These are phyloP conservation scores for Palythoa grandis DNA, from an alignment of 92 coral and sea anemone genomes.

Conservation along the genomic window DNA sequence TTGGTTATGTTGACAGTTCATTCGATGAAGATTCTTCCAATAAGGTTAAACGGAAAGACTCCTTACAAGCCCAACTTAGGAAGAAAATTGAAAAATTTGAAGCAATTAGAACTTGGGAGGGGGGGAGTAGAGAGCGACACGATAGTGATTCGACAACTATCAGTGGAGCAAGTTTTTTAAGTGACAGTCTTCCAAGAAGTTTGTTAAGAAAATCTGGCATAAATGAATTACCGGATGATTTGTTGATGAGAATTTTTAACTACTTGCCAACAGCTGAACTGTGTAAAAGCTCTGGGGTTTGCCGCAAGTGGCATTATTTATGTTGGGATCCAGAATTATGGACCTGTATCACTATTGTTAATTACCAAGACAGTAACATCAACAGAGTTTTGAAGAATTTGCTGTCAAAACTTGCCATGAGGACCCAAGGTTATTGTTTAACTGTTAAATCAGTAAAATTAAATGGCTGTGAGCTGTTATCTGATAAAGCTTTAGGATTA, in stretches of 20 bases:
- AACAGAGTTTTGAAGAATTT: conserved; percentile 82
- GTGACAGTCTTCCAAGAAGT: conserved; percentile 54
- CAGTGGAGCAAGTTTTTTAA: conserved; percentile 79
- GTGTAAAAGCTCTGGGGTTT: conserved; percentile 89
- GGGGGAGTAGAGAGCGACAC: conserved; percentile 50
- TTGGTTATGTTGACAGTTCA: conserved; percentile 78
- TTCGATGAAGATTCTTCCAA: conserved; percentile 56
- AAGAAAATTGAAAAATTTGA: conserved; percentile 69
- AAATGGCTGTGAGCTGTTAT: conserved; percentile 87
- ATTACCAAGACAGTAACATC: conserved; percentile 89
- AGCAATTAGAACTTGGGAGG: conserved; percentile 36
- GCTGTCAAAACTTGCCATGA: conserved; percentile 78
- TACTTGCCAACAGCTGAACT: conserved; percentile 79
- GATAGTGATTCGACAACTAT: conserved; percentile 90
- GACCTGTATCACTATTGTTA: conserved; percentile 71
- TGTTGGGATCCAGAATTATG: conserved; percentile 98
- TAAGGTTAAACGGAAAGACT: conserved; percentile 72
- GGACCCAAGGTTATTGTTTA: conserved; percentile 94
- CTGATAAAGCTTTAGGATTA: conserved; percentile 91
- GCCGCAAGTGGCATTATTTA: conserved; percentile 86
- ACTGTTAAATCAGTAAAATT: conserved; percentile 80
- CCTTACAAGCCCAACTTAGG: conserved; percentile 84
- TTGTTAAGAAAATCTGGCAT: conserved; percentile 46
- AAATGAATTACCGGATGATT: conserved; percentile 81
- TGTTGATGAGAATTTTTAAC: conserved; percentile 80